Base-by-base conservation (phyloP, 2,888 invertebrate species). In the Chrysotoxum bicinctum region DNA sequence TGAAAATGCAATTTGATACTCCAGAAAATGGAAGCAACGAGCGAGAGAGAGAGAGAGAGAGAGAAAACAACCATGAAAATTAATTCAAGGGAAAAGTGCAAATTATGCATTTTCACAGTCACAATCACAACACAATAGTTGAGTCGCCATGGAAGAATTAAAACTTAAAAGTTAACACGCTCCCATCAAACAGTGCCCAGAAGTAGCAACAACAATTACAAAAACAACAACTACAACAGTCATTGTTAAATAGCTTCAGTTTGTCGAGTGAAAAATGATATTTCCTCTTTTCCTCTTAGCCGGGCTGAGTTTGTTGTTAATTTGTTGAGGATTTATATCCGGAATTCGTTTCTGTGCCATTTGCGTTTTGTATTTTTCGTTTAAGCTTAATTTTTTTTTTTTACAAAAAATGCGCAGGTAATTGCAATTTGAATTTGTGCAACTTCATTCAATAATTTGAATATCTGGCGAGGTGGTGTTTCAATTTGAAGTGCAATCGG, bases 311-410 rank as follows among this genome's bases (percentile, higher is more conserved):
- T 35, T 35, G 35, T 35, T 75, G 80, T 69, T 75, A 74, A 75
- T 80, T 80, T 74, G 80, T 64, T 74, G 69, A 74, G 69, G 62
- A 74, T 75, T 80, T 80, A 69, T 74, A 74, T 80, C 80, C 80
- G 80, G 74, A 74, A 74, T 69, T 64, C 7, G 43, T 45, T 74
- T 62, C 50, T 30, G 37, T 54, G 68, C 69, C 35, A 68, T 69
- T 60, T 50, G 35, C 16, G 50, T 54, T 77, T 16, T 52, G 35
- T 50, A 14, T 32, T 19, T 48, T 14, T 50, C 19, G 50, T 26
- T 26, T 21, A 16, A 35, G 23, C 40, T 43, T 60, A 14, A n/a
- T 48, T 26, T 9, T n/a, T 52, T 45, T 45, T 48, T 40, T 37
- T 48, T 69, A 14, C 37, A 62, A 35, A 10, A 37, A 70, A 43